Percentiles rank a stretch among this genome's conserved stretches.
Conservation (phyloP, 2,113 vertebrate genomes). For the Ranitomeya variabilis region DNA sequence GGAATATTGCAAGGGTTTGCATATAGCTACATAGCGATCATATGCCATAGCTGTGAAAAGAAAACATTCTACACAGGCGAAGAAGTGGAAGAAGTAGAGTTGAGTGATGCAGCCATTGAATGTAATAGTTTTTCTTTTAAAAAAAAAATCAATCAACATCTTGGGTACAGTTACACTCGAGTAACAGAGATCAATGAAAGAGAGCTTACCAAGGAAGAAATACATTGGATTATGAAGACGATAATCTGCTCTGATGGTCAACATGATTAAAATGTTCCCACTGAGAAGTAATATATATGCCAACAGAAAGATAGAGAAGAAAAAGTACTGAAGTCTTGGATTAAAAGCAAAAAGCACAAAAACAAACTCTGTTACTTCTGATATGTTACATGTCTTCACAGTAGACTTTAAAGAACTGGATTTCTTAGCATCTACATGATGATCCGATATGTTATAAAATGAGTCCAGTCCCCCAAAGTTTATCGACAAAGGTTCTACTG, state of each 20-base stretch:
- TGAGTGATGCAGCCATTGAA: conserved; percentile 66
- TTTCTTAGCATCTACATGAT: neutral
- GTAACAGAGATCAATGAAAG: conserved; percentile 66
- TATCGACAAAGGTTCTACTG: neutral
- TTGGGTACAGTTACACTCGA: conserved; percentile 68
- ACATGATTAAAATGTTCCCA: conserved; percentile 66
- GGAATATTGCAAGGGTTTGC: conserved; percentile 65
- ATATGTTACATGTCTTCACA: conserved; percentile 55
- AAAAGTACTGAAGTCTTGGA: conserved; percentile 11
- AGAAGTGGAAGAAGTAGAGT: conserved; percentile 67
- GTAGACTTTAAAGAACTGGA: neutral
- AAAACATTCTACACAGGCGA: conserved; percentile 69
- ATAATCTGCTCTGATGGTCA: conserved; percentile 61
- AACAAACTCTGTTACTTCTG: conserved; percentile 62
- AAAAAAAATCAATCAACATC: conserved; percentile 66
- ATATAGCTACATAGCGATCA: conserved; percentile 68
- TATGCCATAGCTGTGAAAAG: conserved; percentile 69
- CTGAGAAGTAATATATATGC: conserved; percentile 63
- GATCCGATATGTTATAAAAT: neutral
- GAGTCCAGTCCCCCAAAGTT: neutral
- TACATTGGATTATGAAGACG: conserved; percentile 67
- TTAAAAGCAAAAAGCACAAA: conserved; percentile 63
- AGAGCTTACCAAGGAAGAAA: conserved; percentile 67
- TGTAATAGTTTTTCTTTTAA: conserved; percentile 62
- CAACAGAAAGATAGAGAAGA: conserved; percentile 63